Base-by-base conservation (phyloP, 2,113 vertebrate species). In the Pimephales promelas region DNA sequence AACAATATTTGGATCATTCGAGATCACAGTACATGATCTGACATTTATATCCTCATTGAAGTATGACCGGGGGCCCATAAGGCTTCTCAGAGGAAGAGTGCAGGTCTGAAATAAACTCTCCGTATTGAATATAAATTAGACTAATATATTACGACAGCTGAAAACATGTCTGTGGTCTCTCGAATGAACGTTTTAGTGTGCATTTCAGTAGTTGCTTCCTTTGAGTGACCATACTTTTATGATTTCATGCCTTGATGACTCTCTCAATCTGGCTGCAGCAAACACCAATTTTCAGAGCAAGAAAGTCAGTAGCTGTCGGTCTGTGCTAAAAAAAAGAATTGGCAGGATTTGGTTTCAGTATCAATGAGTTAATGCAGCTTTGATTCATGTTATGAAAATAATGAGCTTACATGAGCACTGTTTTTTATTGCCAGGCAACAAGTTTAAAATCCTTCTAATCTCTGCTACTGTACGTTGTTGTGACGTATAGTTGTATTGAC, bases 1-100 rank as follows among this genome's bases (percentile, higher is more conserved):
- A 81, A 81, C 79, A 81, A 81, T 81, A 70, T 81, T 81, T 71
- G 79, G 79, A 81, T 81, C 79, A 71, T 81, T 81, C 64, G 20
- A 81, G 79, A 81, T 81, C 79, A 81, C 79, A 81, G 79, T 68
- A 68, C 79, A 70, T 70, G 79, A 81, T 81, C 62, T 81, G 79
- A 81, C 79, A 81, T 81, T 81, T 81, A 56, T 81, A 81, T 81
- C 64, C 79, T 9, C 8, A 2, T 54, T 81, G 49, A 81, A 70
- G 79, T 70, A 81, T 36, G 61, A 56, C 79, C 22, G 22, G 56
- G 74, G 45, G 45, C 79, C 78, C 18, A 4, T n/a, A 66, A 34
- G 77, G 77, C 56, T 62, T 79, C 57, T 28, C 40, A 9, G 57
- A 79, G 62, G 61, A n/a, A 68, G 79, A 52, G 45, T 47, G 61